Evolutionary conservation across 1,140 invertebrate species (phyloP).

Genomic region (Drosophila triauraria): DNA sequence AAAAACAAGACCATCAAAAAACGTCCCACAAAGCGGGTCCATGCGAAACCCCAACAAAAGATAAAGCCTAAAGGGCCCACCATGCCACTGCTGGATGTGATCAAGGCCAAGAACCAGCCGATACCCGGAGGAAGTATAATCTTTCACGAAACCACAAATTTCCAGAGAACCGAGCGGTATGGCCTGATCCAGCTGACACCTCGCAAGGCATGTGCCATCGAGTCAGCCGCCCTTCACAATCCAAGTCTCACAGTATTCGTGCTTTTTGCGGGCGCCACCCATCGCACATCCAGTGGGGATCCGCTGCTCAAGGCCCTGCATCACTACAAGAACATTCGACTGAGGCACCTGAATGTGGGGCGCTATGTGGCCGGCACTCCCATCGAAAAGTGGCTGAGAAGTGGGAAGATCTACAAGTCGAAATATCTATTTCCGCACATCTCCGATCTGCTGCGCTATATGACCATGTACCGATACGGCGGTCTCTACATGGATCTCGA

Average conservation of each 20-base stretch:
- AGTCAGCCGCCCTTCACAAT: slow-evolving; percentile 84
- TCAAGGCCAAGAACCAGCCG: slow-evolving; percentile 27
- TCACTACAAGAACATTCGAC: slow-evolving; percentile 87
- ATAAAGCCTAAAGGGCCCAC: too few species aligned
- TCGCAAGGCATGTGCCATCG: slow-evolving; percentile 50
- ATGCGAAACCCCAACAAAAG: not conserved
- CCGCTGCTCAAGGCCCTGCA: slow-evolving; percentile 82
- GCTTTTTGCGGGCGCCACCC: slow-evolving; percentile 86
- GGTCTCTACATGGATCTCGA: slow-evolving; percentile 92
- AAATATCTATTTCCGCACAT: slow-evolving; percentile 86
- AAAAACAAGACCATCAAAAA: too few species aligned
- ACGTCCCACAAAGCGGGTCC: too few species aligned
- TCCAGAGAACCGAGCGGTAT: not conserved
- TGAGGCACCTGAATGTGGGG: slow-evolving; percentile 86
- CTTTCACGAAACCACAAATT: slow-evolving; percentile 86
- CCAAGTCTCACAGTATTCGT: slow-evolving; percentile 87
- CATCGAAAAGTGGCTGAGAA: too few species aligned
- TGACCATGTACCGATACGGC: slow-evolving; percentile 91
- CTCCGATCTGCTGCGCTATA: slow-evolving; percentile 89
- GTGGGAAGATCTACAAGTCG: slow-evolving; percentile 86
- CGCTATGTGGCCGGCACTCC: slow-evolving; percentile 85
- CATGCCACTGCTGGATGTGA: too few species aligned
- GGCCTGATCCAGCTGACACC: slow-evolving; percentile 76
- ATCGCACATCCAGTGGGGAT: slow-evolving; percentile 34
- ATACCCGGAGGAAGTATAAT: slow-evolving; percentile 86